phyloP scores from a whole-genome alignment of 2,888 invertebrate species.

The Caenorhabditis sinica region DNA sequence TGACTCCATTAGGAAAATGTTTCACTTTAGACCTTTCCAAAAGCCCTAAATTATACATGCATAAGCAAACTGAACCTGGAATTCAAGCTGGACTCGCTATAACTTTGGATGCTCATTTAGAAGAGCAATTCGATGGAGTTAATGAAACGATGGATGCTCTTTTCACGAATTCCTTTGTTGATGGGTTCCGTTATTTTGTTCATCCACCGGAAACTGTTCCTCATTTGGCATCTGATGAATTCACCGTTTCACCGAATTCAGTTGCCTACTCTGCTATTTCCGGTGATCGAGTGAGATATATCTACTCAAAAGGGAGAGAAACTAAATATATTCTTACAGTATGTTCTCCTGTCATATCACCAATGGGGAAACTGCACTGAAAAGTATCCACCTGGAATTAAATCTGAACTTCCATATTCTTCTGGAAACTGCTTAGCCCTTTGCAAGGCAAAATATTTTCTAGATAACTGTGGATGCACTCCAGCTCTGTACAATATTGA shows the following conservation, averaged over 20 bases:
- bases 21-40: constrained; percentile 75
- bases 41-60: constrained; percentile 71
- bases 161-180: constrained; percentile 78
- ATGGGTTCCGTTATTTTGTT: constrained; percentile 80
- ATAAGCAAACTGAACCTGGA: constrained; percentile 76
- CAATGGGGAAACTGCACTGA: constrained; percentile 74
- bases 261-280: constrained; percentile 78
- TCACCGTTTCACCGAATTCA: constrained; percentile 79
- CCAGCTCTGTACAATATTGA: constrained; percentile 74
- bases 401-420: constrained; percentile 65
- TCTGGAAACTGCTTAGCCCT: constrained; percentile 66
- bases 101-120: constrained; percentile 76
- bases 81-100: constrained; percentile 75
- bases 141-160: constrained; percentile 55
- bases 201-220: constrained; percentile 75
- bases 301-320: too few species aligned
- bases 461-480: constrained; percentile 68
- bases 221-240: constrained; percentile 78
- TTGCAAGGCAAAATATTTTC: constrained; percentile 69
- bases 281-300: constrained; percentile 66
- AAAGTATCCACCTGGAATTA: constrained; percentile 63
- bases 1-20: constrained; percentile 81
- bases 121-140: constrained; percentile 74
- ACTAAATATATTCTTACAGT: constrained; percentile 61
- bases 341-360: constrained; percentile 61